Percentiles rank a stretch among this genome's conserved stretches.
These are phyloP conservation scores for Enchytraeus crypticus DNA, from an alignment of 2,888 invertebrate genomes.

Conservation along the genomic window DNA sequence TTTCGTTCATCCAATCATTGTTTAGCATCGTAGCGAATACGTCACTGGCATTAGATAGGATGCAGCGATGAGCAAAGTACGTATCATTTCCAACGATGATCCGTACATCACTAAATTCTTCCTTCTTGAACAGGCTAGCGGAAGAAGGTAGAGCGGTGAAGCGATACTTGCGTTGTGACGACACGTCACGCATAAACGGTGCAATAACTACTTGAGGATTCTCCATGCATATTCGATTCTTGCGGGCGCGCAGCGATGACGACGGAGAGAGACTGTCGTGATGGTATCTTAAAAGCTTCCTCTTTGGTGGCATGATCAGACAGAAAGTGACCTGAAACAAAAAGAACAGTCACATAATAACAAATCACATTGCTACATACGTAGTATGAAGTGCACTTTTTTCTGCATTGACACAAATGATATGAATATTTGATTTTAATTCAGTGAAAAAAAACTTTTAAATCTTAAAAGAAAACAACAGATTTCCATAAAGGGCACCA, in stretches of 20 bases:
- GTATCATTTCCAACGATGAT: constrained; percentile 19
- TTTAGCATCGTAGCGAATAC: constrained; percentile 24
- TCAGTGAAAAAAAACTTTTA: no score
- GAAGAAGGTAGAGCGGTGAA: constrained; percentile 21
- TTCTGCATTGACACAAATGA: no score
- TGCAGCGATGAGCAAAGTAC: constrained; percentile 23
- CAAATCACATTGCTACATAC: no score
- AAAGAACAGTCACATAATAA: no score
- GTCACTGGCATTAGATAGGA: constrained; percentile 25
- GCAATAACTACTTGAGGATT: constrained; percentile 24
- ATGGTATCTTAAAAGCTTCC: constrained; percentile 5
- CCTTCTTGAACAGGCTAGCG: constrained; percentile 24
- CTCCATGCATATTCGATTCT: constrained; percentile 9
- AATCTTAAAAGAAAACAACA: no score
- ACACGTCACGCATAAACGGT: constrained; percentile 17
- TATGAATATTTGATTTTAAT: no score
- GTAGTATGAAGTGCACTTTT: no score
- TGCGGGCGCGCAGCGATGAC: no score
- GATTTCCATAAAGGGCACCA: no score
- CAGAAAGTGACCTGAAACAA: no score
- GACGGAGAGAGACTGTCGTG: no score
- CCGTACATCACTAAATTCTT: constrained; percentile 23
- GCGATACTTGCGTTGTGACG: constrained; percentile 11
- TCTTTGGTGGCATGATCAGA: constrained; percentile 7
- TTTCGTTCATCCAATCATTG: constrained; percentile 17